phyloP scores from a whole-genome alignment of 2,888 invertebrate genomes.

The Cephus nigrinus region DNA sequence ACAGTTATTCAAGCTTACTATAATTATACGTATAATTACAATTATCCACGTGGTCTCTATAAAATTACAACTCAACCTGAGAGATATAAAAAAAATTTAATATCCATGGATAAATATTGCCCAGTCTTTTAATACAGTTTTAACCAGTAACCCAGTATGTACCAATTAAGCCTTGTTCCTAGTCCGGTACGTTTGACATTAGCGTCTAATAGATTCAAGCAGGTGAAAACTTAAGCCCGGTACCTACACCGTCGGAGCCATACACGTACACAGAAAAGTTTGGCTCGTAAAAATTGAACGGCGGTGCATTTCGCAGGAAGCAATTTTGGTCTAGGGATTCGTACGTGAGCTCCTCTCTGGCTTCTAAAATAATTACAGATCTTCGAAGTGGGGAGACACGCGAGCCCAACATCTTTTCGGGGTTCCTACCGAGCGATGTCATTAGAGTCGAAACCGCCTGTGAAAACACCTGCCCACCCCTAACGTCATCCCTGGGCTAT shows the following conservation, averaged over 20 bases:
- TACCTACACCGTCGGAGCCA: neutral
- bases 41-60: too few species aligned
- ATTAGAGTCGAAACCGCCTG: constrained; percentile 43
- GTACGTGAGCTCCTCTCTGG: constrained; percentile 11
- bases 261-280: constrained; percentile 17
- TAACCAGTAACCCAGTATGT: neutral
- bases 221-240: constrained; percentile 15
- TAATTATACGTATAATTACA: neutral
- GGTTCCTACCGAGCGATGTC: constrained; percentile 38
- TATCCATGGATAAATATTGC: neutral
- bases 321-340: constrained; percentile 43
- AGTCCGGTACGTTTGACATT: constrained; percentile 11
- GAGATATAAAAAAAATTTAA: neutral
- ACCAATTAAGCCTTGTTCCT: constrained; percentile 15
- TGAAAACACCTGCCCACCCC: constrained; percentile 46
- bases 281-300: constrained; percentile 29
- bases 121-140: neutral
- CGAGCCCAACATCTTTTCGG: constrained; percentile 25
- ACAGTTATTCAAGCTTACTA: neutral
- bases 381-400: constrained; percentile 36
- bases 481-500: constrained; percentile 26
- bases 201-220: constrained; percentile 18
- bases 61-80: neutral
- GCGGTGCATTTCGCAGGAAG: constrained; percentile 38
- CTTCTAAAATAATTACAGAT: constrained; percentile 47